Percentiles rank a stretch among this genome's conserved stretches.
Evolutionary conservation across 53 echinoderm and acorn worm species (phyloP).

Genomic region (Stichopus horrens): DNA sequence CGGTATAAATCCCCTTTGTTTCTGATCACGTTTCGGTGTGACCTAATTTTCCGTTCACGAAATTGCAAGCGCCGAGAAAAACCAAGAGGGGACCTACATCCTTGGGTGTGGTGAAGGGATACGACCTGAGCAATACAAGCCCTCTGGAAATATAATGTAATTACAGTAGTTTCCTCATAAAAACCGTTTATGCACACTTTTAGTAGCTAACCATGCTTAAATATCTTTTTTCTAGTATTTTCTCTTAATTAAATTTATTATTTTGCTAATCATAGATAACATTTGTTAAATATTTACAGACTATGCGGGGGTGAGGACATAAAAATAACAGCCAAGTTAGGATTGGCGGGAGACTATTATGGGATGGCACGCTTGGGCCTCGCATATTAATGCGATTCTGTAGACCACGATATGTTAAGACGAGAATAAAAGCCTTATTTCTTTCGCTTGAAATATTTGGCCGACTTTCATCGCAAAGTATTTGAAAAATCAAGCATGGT

Average conservation of each 20-base stretch:
- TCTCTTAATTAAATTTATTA: too few relatives aligned
- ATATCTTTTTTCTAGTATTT: too few relatives aligned
- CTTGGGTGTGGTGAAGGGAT: slow-evolving; percentile 99
- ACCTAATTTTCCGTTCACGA: slow-evolving; percentile 90
- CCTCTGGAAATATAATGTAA: slow-evolving; percentile 68
- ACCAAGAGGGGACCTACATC: slow-evolving; percentile 90
- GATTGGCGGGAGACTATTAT: slow-evolving; percentile 85
- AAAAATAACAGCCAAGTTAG: slow-evolving; percentile 77
- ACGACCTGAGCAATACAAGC: slow-evolving; percentile 59
- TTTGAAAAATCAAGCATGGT: not conserved
- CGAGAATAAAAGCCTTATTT: not conserved
- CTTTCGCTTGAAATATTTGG: not conserved
- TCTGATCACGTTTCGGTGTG: slow-evolving; percentile 84
- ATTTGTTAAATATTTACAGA: slow-evolving; percentile 11
- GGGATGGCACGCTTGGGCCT: slow-evolving; percentile 69
- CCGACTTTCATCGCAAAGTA: not conserved
- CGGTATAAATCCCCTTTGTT: slow-evolving; percentile 87
- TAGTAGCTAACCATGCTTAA: too few relatives aligned
- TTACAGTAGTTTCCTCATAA: not conserved
- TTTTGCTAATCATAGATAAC: not conserved
- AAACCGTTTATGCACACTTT: not conserved
- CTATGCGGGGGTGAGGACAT: slow-evolving; percentile 33
- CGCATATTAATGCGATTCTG: slow-evolving; percentile 51
- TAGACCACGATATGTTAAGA: slow-evolving; percentile 4
- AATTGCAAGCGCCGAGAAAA: slow-evolving; percentile 83